Evolutionary conservation across 2,797 vertebrate species (phyloP).

Genomic region (Botia almorhae): DNA sequence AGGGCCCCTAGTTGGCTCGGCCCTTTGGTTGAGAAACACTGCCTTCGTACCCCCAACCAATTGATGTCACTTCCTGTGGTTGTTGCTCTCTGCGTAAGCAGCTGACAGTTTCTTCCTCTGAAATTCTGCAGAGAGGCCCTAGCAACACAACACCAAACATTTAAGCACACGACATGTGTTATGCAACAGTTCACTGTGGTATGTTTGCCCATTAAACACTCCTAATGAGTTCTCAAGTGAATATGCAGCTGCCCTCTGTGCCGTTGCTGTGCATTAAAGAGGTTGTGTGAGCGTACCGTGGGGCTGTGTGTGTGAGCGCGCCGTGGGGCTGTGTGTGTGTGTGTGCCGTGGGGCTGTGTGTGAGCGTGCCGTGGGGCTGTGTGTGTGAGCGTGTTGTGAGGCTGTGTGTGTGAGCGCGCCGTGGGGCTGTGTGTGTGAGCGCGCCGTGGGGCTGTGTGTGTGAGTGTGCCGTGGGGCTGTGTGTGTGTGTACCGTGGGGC

Average conservation of each 20-base stretch:
- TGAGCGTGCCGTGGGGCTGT: too few species aligned
- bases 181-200: neutral
- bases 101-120: neutral
- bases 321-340: too few species aligned
- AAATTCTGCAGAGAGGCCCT: neutral
- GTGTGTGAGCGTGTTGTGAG: too few species aligned
- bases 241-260: neutral
- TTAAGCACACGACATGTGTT: conserved; percentile 4
- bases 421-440: too few species aligned
- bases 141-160: neutral
- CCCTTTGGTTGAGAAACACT: too few species aligned
- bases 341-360: too few species aligned
- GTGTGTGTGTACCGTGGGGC: too few species aligned
- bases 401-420: too few species aligned
- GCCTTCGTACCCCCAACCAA: neutral
- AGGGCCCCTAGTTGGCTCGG: neutral
- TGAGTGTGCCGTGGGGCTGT: conserved; percentile 4
- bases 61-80: neutral
- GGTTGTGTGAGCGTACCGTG: neutral
- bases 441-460: too few species aligned
- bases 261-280: neutral
- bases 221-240: conserved; percentile 36
- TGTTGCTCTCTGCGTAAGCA: neutral
- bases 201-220: conserved; percentile 5
- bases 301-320: neutral